phyloP scores from a whole-genome alignment of 2,113 vertebrate species.

The Callopanchax toddi region DNA sequence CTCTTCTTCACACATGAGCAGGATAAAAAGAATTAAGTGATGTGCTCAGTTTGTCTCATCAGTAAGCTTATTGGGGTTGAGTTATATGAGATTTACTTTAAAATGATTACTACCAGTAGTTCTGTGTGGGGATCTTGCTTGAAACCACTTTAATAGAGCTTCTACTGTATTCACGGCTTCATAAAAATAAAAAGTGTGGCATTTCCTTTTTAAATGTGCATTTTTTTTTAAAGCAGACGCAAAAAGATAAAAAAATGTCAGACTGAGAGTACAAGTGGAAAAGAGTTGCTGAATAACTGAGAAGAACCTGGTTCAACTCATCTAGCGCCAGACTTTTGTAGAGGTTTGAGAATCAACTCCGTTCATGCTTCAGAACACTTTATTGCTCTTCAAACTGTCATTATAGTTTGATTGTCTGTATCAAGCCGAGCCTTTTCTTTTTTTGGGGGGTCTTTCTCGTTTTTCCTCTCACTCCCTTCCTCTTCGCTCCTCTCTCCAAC shows the following conservation, averaged over 20 bases:
- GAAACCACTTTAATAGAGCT: no score
- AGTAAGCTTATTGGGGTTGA: no score
- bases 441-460: slow-evolving; percentile 11
- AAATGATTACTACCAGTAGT: no score
- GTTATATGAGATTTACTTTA: no score
- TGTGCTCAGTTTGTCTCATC: no score
- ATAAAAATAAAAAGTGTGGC: no score
- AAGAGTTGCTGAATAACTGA: slow-evolving; percentile 24
- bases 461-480: slow-evolving; percentile 31
- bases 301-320: slow-evolving; percentile 49
- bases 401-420: slow-evolving; percentile 81
- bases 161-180: no score
- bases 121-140: no score
- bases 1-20: no score
- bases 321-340: slow-evolving; percentile 27
- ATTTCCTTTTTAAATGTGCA: no score
- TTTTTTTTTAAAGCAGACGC: slow-evolving; percentile 8
- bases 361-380: slow-evolving; percentile 65
- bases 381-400: slow-evolving; percentile 68
- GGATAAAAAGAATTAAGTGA: no score
- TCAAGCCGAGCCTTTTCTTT: slow-evolving; percentile 64
- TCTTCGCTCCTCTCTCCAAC: slow-evolving; percentile 38
- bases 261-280: neutral
- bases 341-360: slow-evolving; percentile 57
- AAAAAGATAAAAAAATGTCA: no score